Evolutionary conservation across 2,797 vertebrate species (phyloP).

Genomic region (Alfaro cultratus): DNA sequence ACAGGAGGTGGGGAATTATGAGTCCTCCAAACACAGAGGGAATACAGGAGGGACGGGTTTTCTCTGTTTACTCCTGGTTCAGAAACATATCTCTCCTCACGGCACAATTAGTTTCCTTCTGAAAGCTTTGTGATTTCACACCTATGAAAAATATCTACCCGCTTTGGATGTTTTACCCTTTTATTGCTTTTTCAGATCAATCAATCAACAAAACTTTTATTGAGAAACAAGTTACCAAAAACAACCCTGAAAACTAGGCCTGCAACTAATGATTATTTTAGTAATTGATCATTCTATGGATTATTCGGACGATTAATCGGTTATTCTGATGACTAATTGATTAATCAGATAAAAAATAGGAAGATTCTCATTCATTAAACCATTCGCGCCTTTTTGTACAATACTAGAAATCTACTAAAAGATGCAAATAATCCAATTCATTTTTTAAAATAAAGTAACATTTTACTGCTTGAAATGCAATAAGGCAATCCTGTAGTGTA

Average conservation of each 20-base stretch:
- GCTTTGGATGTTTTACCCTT: background rate
- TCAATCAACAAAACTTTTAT: background rate
- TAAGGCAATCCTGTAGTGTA: too few species aligned
- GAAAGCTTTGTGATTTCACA: slow-evolving; percentile 16
- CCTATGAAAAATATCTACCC: background rate
- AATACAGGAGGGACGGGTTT: slow-evolving; percentile 8
- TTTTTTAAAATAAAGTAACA: too few species aligned
- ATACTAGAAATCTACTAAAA: too few species aligned
- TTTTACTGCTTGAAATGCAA: too few species aligned
- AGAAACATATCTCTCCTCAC: slow-evolving; percentile 11
- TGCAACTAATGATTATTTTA: too few species aligned
- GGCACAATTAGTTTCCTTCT: slow-evolving; percentile 15
- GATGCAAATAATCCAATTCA: too few species aligned
- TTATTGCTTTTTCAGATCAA: background rate
- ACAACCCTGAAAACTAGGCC: background rate
- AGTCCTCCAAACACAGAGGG: background rate
- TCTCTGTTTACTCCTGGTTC: slow-evolving; percentile 5
- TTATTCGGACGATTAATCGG: too few species aligned
- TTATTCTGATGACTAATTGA: too few species aligned
- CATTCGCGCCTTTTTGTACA: too few species aligned
- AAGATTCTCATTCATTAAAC: too few species aligned
- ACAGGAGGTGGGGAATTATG: background rate
- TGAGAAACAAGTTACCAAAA: background rate
- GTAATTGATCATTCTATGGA: too few species aligned
- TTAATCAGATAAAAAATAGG: too few species aligned